A percentile compares a stretch with the other conserved stretches of the same genome.
These are phyloP conservation scores for Macrophya alboannulata DNA, from an alignment of 2,888 invertebrate genomes.

Conservation along the genomic window DNA sequence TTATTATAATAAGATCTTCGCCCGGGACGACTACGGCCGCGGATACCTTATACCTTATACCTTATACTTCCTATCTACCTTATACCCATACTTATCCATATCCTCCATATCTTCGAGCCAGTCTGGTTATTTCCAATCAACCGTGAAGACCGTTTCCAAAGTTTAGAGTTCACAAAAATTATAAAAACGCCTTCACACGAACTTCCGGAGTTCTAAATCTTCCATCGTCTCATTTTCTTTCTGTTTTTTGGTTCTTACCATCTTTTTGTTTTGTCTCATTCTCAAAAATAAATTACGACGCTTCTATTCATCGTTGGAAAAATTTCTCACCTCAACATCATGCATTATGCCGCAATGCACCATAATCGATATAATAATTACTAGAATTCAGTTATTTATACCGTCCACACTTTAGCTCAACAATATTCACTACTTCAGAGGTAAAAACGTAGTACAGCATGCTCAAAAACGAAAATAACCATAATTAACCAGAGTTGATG, in stretches of 20 bases:
- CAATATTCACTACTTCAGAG: background rate
- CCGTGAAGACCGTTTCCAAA: conserved; percentile 43
- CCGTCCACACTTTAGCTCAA: background rate
- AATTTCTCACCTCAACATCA: conserved; percentile 6
- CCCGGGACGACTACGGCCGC: conserved; percentile 19
- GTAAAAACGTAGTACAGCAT: background rate
- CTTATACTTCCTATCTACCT: background rate
- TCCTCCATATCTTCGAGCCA: conserved; percentile 9
- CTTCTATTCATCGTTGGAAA: background rate
- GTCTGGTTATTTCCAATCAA: conserved; percentile 42
- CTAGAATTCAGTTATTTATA: background rate
- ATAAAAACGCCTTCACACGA: conserved; percentile 5
- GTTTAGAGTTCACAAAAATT: conserved; percentile 22
- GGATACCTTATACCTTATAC: conserved; percentile 14
- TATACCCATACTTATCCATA: conserved; percentile 20
- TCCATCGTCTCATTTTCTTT: background rate
- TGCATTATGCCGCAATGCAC: conserved; percentile 43
- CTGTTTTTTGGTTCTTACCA: background rate
- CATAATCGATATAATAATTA: conserved; percentile 24
- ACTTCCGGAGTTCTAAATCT: conserved; percentile 20
- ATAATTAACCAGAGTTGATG: background rate
- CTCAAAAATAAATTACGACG: background rate
- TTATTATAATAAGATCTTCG: conserved; percentile 70
- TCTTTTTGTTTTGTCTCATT: background rate
- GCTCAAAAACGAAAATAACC: background rate